Conservation (phyloP, 2,113 vertebrate genomes). For the Nipponia nippon region DNA sequence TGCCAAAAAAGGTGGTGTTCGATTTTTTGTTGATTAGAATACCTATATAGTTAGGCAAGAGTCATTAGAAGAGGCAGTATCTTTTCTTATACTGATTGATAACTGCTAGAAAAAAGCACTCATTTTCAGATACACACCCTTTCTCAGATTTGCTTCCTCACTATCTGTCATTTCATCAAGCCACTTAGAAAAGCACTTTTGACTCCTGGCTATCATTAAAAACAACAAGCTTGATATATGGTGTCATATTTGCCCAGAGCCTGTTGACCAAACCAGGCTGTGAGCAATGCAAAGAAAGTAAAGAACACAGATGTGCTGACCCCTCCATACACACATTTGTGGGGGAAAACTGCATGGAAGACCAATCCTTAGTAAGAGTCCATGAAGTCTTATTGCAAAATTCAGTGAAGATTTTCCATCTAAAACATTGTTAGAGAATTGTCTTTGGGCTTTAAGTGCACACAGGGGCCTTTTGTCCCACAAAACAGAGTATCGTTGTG, state of each 20-base stretch:
- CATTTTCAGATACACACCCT: background rate
- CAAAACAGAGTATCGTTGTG: background rate
- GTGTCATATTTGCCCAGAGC: background rate
- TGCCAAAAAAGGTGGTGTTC: background rate
- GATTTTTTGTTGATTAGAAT: background rate
- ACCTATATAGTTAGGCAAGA: background rate
- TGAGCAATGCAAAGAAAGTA: background rate
- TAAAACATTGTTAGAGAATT: background rate
- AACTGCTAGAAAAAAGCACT: background rate
- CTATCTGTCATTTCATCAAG: background rate
- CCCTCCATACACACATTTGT: background rate
- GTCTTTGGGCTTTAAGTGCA: background rate
- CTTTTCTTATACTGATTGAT: background rate
- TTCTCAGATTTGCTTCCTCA: background rate
- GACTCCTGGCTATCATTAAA: background rate
- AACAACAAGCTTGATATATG: background rate
- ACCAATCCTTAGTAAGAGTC: background rate
- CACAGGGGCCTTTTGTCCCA: background rate
- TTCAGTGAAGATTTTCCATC: background rate
- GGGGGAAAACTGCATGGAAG: background rate
- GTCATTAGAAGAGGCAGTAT: background rate
- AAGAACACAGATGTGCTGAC: background rate
- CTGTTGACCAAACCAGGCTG: background rate
- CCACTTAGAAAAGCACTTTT: background rate
- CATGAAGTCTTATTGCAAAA: background rate